Percentiles rank a stretch among this genome's conserved stretches.
Conservation (phyloP, 2,797 vertebrate genomes). For the Mus caroli region DNA sequence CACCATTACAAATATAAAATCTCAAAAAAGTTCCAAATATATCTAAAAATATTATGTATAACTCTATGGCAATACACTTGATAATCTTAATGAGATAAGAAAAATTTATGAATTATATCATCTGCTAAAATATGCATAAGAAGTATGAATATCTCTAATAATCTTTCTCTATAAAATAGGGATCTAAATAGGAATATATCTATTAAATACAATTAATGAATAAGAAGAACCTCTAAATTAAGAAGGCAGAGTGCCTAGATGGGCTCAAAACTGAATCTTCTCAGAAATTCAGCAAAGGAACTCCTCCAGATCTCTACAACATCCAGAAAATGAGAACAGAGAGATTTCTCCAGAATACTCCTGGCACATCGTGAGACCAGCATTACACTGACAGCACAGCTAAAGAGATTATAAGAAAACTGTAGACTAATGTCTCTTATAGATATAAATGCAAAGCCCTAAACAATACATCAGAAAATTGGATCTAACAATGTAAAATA, state of each 20-base stretch:
- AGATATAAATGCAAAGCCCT: not conserved
- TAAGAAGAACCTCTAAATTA: conserved; percentile 23
- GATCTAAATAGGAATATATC: not conserved
- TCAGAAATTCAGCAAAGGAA: conserved; percentile 11
- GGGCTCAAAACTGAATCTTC: not conserved
- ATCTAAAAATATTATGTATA: not conserved
- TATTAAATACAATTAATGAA: conserved; percentile 24
- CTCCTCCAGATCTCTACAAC: not conserved
- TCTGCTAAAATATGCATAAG: not conserved
- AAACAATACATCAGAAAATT: not conserved
- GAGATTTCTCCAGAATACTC: not conserved
- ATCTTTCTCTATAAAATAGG: no score
- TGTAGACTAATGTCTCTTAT: not conserved
- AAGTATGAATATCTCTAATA: not conserved
- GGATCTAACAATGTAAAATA: not conserved
- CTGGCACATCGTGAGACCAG: not conserved
- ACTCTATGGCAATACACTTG: not conserved
- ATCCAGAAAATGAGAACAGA: not conserved
- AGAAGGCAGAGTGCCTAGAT: not conserved
- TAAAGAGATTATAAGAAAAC: conserved; percentile 17
- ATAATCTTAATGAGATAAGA: not conserved
- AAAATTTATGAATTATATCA: conserved; percentile 20
- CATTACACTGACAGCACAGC: not conserved
- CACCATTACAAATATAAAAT: not conserved
- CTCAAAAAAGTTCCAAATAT: not conserved